Evolutionary conservation across 2,888 invertebrate genomes (phyloP).

Genomic region (Isoperla grammatica): DNA sequence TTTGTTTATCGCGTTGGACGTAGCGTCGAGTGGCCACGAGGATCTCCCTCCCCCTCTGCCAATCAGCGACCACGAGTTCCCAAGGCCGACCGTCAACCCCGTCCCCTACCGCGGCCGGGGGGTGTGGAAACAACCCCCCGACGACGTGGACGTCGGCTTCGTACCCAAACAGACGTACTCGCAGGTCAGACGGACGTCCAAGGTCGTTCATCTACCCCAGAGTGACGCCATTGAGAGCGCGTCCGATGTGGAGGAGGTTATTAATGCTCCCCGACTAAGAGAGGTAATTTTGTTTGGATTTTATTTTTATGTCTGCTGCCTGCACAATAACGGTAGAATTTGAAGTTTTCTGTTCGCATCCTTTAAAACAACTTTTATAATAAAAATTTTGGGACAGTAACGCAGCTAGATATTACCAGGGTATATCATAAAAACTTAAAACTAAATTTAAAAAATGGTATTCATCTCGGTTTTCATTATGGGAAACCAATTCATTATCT

Average conservation of each 20-base stretch:
- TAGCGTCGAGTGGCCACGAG: not conserved
- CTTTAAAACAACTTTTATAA: too few relatives aligned
- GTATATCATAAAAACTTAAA: too few relatives aligned
- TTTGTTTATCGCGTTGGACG: not conserved
- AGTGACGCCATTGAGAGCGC: conserved; percentile 52
- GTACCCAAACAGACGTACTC: conserved; percentile 37
- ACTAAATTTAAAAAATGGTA: too few relatives aligned
- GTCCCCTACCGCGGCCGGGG: not conserved
- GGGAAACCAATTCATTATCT: too few relatives aligned
- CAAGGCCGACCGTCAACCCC: conserved; percentile 1
- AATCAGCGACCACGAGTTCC: conserved; percentile 10
- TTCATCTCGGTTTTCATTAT: too few relatives aligned
- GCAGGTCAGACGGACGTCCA: conserved; percentile 62
- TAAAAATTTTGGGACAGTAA: too few relatives aligned
- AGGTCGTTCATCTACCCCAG: conserved; percentile 55
- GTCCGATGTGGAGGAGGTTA: conserved; percentile 54
- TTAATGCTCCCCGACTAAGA: conserved; percentile 58
- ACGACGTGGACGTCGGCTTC: conserved; percentile 34
- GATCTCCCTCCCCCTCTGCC: not conserved
- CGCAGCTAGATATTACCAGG: too few relatives aligned
- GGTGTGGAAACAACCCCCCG: conserved; percentile 2
- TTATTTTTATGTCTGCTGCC: too few relatives aligned
- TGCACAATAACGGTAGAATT: too few relatives aligned
- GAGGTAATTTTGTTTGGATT: conserved; percentile 72
- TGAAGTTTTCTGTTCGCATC: too few relatives aligned